Base-by-base conservation (phyloP, 2,888 invertebrate species). In the Drosophila yooni region DNA sequence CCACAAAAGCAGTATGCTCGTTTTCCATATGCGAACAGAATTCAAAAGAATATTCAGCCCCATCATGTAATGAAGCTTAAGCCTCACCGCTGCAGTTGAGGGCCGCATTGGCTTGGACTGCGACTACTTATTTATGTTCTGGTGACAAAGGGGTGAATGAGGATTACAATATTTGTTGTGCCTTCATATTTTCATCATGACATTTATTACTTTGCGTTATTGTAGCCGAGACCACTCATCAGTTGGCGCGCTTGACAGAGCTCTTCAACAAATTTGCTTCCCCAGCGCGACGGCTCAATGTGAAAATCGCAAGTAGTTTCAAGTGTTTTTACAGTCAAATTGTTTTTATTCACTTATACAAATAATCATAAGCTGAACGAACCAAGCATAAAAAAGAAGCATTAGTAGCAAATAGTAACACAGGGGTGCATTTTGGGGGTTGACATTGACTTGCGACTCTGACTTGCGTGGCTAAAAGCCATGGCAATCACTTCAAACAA, bases 261-360 rank as follows among this genome's bases (percentile, higher is more conserved):
- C 66, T 70, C 69, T 79, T 59, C 43, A 76, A 40, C 25, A 54
- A 36, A 36, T 65, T 60, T 56, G 69, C 59, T 64, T 74, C 54
- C 67, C 62, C 57, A 61, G 60, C 65, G 57, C 58, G 57, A 53
- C 46, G 34, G 46, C 59, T 58, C 67, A 58, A 83, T 78, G 80
- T 68, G 77, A 88, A 82, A 85, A 79, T 85, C 74, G 63, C 73
- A 83, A 89, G 83, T 65, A 80, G 83, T 85, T 85, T 88, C 83
- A 77, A 88, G 88, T 83, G 81, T 81, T 86, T 89, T 88, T 75
- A 78, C 88, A 88, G 85, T 87, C 80, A 88, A 88, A 88, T 85
- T 85, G 89, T 89, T 88, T 88, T 88, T 88, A 83, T 88, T 88
- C 85, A 81, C 73, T 88, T 89, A 80, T 66, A 81, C 74, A 79